A percentile compares a stretch with the other conserved stretches of the same genome.
These are phyloP conservation scores for Aviceda subcristata DNA, from an alignment of 2,113 vertebrate genomes.

Conservation along the genomic window DNA sequence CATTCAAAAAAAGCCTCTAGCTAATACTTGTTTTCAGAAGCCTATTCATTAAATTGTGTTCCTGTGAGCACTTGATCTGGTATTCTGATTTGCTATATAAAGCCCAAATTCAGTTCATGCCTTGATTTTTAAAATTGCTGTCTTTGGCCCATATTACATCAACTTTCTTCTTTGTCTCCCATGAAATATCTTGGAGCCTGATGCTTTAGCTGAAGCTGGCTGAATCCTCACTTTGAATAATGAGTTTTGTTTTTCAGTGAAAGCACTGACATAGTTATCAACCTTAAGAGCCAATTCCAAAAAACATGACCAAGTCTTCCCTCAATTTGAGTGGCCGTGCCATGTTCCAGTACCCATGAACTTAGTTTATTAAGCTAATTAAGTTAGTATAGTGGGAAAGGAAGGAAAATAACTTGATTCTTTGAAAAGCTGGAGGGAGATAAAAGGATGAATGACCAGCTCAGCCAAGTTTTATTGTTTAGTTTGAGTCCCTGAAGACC, in stretches of 20 bases:
- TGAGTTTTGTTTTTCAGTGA: neutral
- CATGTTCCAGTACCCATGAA: neutral
- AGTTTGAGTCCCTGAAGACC: neutral
- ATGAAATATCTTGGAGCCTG: neutral
- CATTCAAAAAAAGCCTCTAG: neutral
- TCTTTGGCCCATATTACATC: neutral
- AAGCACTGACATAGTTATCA: neutral
- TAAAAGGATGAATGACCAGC: neutral
- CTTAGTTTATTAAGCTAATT: neutral
- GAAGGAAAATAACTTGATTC: neutral
- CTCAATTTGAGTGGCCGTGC: neutral
- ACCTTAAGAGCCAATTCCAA: neutral
- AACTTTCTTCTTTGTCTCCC: neutral
- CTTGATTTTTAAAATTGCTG: neutral
- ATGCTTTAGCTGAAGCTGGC: neutral
- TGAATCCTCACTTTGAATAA: neutral
- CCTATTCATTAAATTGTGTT: neutral
- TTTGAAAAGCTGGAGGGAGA: constrained; percentile 11
- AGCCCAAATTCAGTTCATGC: neutral
- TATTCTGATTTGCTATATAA: neutral
- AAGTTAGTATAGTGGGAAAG: neutral
- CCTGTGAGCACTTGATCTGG: neutral
- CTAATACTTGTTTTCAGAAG: neutral
- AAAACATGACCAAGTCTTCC: neutral
- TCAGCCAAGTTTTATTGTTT: neutral